Conservation (phyloP, 2,888 invertebrate genomes). For the Hipparchia semele region DNA sequence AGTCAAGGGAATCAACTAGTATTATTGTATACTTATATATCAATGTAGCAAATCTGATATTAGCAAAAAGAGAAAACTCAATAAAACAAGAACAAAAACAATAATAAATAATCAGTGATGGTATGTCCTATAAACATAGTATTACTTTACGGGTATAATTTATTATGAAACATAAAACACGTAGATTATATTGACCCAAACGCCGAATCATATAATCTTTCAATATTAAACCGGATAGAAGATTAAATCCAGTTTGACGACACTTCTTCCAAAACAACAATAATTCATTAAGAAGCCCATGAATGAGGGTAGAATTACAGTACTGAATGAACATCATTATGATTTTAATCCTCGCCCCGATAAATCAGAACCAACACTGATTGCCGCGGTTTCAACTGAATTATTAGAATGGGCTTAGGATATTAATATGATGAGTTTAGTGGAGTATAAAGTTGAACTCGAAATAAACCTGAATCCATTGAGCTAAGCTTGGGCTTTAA, state of each 20-base stretch:
- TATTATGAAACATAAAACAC: neutral
- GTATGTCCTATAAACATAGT: too few species aligned
- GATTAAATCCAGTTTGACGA: constrained; percentile 36
- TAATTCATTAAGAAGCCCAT: constrained; percentile 43
- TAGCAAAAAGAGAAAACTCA: too few species aligned
- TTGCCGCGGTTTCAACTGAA: constrained; percentile 38
- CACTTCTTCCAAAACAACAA: constrained; percentile 42
- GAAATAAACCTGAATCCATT: too few species aligned
- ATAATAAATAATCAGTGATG: too few species aligned
- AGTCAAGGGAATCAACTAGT: too few species aligned
- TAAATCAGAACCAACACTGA: constrained; percentile 46
- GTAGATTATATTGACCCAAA: neutral
- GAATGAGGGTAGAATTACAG: constrained; percentile 43
- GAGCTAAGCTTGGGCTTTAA: too few species aligned
- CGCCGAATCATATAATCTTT: constrained; percentile 7
- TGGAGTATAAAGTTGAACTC: neutral
- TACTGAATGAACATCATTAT: constrained; percentile 44
- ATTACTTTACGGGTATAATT: too few species aligned
- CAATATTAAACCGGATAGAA: constrained; percentile 24
- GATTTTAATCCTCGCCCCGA: constrained; percentile 45
- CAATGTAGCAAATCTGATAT: too few species aligned
- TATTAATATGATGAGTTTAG: constrained; percentile 22
- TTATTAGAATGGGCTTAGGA: constrained; percentile 33
- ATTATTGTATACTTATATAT: too few species aligned
- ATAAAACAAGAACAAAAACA: too few species aligned